Conservation (phyloP, 2,888 invertebrate species). For the Platycheirus rosarum region DNA sequence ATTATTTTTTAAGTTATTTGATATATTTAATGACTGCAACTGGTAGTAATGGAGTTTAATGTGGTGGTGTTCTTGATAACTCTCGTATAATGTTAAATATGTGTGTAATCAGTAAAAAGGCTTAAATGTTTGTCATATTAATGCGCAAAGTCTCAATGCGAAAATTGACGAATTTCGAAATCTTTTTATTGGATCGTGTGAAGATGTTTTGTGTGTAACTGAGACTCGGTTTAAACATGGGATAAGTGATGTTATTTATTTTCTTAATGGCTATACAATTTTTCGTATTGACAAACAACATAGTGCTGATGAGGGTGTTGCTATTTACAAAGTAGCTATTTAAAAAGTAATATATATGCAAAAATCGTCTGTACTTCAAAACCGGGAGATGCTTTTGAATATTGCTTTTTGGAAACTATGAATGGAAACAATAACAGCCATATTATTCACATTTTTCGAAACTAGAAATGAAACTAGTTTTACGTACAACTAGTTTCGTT, state of each 20-base stretch:
- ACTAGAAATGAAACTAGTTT: no score
- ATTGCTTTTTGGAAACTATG: no score
- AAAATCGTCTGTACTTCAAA: no score
- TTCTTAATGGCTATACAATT: background rate
- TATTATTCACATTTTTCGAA: no score
- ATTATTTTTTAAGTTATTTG: background rate
- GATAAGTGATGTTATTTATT: background rate
- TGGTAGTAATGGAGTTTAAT: background rate
- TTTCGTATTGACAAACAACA: background rate
- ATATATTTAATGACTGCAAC: background rate
- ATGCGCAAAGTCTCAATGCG: no score
- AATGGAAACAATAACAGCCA: background rate
- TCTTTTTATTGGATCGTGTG: background rate
- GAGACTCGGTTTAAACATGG: background rate
- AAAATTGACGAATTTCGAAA: background rate
- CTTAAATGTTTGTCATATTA: background rate
- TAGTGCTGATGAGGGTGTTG: background rate
- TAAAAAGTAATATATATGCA: no score
- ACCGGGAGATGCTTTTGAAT: background rate
- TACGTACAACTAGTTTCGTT: no score
- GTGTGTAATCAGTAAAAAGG: background rate
- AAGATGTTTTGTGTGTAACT: background rate
- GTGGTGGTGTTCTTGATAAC: conserved; percentile 2
- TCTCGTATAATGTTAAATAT: background rate
- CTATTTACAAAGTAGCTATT: background rate